Evolutionary conservation across 2,888 invertebrate genomes (phyloP).

Genomic region (Leistus spinibarbis): DNA sequence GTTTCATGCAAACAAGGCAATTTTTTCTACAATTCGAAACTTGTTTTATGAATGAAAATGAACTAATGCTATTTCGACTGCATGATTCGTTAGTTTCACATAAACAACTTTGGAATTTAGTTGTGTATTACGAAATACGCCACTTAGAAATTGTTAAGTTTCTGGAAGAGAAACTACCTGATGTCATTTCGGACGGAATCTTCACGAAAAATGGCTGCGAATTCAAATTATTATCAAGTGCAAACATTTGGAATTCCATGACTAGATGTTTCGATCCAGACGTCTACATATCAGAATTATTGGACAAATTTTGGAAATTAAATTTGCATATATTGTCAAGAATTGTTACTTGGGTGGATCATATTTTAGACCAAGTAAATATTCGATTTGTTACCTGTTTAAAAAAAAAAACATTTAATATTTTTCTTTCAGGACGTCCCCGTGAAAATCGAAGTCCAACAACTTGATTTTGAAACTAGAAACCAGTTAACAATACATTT

Average conservation of each 20-base stretch:
- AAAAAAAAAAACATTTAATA: not conserved
- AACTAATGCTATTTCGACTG: constrained; percentile 6
- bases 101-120: constrained; percentile 28
- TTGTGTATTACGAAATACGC: constrained; percentile 30
- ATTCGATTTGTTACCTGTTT: not conserved
- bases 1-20: constrained; percentile 23
- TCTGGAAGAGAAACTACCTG: constrained; percentile 18
- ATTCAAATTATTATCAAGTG: constrained; percentile 22
- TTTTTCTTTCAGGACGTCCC: constrained; percentile 15
- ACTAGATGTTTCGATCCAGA: constrained; percentile 18
- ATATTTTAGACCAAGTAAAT: constrained; percentile 19
- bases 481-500: constrained; percentile 4
- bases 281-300: constrained; percentile 23
- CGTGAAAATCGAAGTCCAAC: constrained; percentile 10
- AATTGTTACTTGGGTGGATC: constrained; percentile 12
- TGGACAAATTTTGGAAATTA: constrained; percentile 31
- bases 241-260: constrained; percentile 18
- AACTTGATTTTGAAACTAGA: not conserved
- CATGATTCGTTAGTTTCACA: constrained; percentile 21
- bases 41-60: constrained; percentile 11
- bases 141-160: constrained; percentile 25
- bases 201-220: constrained; percentile 9
- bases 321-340: constrained; percentile 29
- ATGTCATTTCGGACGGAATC: not conserved
- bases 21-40: constrained; percentile 22